phyloP scores from a whole-genome alignment of 2,888 invertebrate genomes.

The Pristionchus entomophagus region DNA sequence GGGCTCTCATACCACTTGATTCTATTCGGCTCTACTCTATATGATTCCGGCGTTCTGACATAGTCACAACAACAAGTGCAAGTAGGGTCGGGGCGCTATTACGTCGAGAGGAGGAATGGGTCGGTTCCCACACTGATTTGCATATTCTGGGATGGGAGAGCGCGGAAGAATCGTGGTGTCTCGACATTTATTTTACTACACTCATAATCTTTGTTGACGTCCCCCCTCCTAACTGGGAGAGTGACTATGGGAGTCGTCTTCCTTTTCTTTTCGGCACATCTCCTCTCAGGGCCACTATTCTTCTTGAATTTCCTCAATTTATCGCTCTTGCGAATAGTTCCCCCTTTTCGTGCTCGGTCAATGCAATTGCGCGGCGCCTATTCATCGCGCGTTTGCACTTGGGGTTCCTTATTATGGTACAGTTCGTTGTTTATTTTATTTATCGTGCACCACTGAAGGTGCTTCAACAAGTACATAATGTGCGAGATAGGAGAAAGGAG shows the following conservation, averaged over 20 bases:
- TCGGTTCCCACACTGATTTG: neutral
- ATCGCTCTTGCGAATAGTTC: conserved; percentile 26
- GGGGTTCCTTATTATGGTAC: too few species aligned
- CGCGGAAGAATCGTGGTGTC: too few species aligned
- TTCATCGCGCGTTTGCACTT: neutral
- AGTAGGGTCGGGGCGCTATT: too few species aligned
- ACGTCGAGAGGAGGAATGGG: neutral
- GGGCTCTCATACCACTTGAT: neutral
- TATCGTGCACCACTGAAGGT: too few species aligned
- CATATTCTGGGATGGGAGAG: neutral
- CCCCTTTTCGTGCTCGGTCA: neutral
- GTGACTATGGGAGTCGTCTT: conserved; percentile 2
- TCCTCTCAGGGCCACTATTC: conserved; percentile 35
- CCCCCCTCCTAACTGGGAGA: neutral
- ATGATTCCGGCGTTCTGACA: neutral
- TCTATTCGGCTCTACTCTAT: neutral
- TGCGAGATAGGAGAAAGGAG: too few species aligned
- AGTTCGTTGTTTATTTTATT: neutral
- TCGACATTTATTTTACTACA: neutral
- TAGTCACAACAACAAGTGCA: conserved; percentile 8
- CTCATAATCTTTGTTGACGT: conserved; percentile 42
- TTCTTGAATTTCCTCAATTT: conserved; percentile 40
- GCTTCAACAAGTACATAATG: too few species aligned
- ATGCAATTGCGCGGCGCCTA: neutral
- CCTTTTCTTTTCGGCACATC: conserved; percentile 33